Percentiles rank a stretch among this genome's conserved stretches.
Conservation (phyloP, 2,113 vertebrate genomes). For the Jaculus jaculus region DNA sequence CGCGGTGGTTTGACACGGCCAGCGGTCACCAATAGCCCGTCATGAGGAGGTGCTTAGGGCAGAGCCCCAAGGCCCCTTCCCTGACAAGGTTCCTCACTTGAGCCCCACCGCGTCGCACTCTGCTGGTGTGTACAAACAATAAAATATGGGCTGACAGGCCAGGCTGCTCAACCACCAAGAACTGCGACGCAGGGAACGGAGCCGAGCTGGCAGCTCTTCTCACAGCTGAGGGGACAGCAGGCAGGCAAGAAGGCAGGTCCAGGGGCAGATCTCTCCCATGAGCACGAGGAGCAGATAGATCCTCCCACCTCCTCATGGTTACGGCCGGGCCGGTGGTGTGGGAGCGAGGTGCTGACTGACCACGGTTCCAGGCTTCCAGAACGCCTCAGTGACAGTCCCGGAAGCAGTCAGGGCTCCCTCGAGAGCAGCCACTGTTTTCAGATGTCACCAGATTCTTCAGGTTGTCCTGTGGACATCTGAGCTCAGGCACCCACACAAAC, state of each 20-base stretch:
- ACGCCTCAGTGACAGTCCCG: rapidly evolving
- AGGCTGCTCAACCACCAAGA: background rate
- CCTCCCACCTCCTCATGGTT: too few relatives aligned
- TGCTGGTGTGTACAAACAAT: rapidly evolving
- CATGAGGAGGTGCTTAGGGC: too few relatives aligned
- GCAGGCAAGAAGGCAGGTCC: background rate
- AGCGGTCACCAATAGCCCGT: rapidly evolving
- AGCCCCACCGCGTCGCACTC: background rate
- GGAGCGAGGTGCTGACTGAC: too few relatives aligned
- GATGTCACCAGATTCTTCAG: rapidly evolving
- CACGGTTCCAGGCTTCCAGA: background rate
- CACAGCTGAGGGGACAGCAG: background rate
- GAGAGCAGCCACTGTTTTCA: background rate
- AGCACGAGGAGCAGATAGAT: background rate
- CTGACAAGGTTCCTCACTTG: background rate
- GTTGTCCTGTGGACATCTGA: background rate
- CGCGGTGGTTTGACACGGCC: too few relatives aligned
- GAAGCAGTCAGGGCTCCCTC: rapidly evolving
- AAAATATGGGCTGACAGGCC: background rate
- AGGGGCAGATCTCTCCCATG: background rate
- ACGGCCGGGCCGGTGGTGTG: too few relatives aligned
- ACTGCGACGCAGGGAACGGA: background rate
- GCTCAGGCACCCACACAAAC: background rate
- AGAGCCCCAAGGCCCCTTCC: background rate
- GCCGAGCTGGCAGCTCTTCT: background rate